Base-by-base conservation (phyloP, 2,888 invertebrate genomes). In the Hydrotaea cyrtoneurina region DNA sequence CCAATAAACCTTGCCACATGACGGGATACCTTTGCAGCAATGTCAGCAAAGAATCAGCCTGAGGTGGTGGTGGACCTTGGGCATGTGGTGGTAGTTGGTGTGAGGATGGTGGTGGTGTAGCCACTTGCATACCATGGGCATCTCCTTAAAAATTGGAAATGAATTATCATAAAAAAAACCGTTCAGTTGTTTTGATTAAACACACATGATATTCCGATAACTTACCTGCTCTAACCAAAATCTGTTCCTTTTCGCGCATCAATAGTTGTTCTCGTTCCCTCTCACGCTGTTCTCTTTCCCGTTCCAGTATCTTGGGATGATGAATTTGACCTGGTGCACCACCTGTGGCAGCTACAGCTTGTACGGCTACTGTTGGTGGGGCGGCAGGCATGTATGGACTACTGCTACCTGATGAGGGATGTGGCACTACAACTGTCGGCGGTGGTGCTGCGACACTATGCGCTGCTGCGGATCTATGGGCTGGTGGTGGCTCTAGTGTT, bases 1-100 rank as follows among this genome's bases (percentile, higher is more conserved):
- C 98, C 87, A 99, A 93, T 83, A 97, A 93, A 0, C 99, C 98
- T 93, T 98, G 98, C 99, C 99, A 99, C 96, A 98, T 97, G 64
- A 98, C 96, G 11, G 98, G 98, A 93, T 98, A 98, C 81, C 97
- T 95, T 95, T 98, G 95, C 8, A 97, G 93, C 76, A 97, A 92
- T 94, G 96, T 96, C 87, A 96, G 94, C 87, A 97, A 93, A 77
- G 96, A 96, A 92, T 97, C 97, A 7, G 96, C 96, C 91, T 96
- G 97, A 78, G 96, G 95, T 86, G 96, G 96, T 87, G 96, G 96
- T 87, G 96, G 96, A 88, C 96, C 96, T 93, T 96, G 96, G 74
- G 95, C 96, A 95, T 88, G 96, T 95, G 89, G 96, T 94, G 83
- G 93, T 26, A n/a, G 72, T 75, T 13, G 82, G 66, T 26, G 81